Conservation (phyloP, 2,797 vertebrate genomes). For the Cephalopachus bancanus region DNA sequence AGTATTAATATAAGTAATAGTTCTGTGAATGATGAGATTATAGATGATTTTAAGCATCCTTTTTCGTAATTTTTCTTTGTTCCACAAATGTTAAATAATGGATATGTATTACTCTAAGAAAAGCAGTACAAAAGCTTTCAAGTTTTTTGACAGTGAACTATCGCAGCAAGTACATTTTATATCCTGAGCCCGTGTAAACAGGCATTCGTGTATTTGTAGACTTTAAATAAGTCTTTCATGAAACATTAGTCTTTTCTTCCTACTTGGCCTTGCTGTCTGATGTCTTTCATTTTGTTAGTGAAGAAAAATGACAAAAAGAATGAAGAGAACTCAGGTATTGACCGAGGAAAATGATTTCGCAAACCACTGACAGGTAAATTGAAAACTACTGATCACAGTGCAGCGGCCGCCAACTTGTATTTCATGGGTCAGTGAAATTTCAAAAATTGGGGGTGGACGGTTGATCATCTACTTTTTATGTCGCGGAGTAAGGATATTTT, state of each 20-base stretch:
- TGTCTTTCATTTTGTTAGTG: constrained; percentile 25
- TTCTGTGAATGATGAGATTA: neutral
- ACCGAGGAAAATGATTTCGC: constrained; percentile 19
- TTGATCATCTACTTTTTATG: neutral
- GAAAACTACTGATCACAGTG: constrained; percentile 3
- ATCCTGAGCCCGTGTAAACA: neutral
- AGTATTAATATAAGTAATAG: neutral
- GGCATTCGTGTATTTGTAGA: neutral
- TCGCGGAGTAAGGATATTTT: constrained; percentile 27
- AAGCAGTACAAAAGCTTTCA: neutral
- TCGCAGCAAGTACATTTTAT: neutral
- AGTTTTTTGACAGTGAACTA: neutral
- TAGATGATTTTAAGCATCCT: constrained; percentile 33
- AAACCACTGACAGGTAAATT: constrained; percentile 18
- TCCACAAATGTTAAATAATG: constrained; percentile 9
- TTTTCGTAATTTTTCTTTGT: neutral
- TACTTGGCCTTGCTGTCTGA: neutral
- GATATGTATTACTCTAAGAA: constrained; percentile 1
- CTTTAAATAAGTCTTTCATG: constrained; percentile 22
- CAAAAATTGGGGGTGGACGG: neutral
- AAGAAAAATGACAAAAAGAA: neutral
- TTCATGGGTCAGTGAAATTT: constrained; percentile 31
- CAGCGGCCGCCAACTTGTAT: neutral
- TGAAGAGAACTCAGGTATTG: neutral
- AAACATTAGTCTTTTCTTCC: constrained; percentile 4